phyloP scores from a whole-genome alignment of 2,797 vertebrate species.

The Mormyrus hasselquistii region DNA sequence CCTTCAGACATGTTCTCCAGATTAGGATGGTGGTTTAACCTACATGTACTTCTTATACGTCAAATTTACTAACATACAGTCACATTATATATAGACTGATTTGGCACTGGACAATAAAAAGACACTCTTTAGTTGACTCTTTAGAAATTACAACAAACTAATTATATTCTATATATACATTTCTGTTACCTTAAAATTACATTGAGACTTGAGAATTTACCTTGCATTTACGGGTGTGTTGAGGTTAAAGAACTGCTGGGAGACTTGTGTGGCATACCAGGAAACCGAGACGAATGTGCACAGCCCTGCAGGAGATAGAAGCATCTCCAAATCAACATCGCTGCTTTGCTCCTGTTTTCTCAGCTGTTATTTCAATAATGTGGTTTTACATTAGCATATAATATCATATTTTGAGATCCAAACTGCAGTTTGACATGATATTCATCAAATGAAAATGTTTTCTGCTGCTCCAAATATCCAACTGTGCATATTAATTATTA shows the following conservation, averaged over 20 bases:
- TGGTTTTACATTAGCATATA: not conserved
- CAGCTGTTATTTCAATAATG: not conserved
- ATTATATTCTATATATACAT: not conserved
- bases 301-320: conserved; percentile 61
- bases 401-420: not conserved
- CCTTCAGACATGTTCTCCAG: not conserved
- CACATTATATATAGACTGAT: not conserved
- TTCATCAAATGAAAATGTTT: not conserved
- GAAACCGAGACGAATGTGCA: conserved; percentile 86
- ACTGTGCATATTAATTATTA: not conserved
- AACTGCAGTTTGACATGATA: not conserved
- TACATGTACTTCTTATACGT: not conserved
- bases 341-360: not conserved
- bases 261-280: conserved; percentile 88
- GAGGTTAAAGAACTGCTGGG: conserved; percentile 88
- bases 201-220: conserved; percentile 48
- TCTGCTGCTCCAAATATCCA: not conserved
- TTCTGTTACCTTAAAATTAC: not conserved
- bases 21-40: not conserved
- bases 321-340: not conserved
- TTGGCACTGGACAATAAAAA: not conserved
- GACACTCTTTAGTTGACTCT: not conserved
- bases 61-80: not conserved
- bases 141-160: not conserved
- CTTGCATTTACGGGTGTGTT: conserved; percentile 84